Percentiles rank a stretch among this genome's conserved stretches.
These are phyloP conservation scores for Falco punctatus DNA, from an alignment of 2,113 vertebrate species.

Conservation along the genomic window DNA sequence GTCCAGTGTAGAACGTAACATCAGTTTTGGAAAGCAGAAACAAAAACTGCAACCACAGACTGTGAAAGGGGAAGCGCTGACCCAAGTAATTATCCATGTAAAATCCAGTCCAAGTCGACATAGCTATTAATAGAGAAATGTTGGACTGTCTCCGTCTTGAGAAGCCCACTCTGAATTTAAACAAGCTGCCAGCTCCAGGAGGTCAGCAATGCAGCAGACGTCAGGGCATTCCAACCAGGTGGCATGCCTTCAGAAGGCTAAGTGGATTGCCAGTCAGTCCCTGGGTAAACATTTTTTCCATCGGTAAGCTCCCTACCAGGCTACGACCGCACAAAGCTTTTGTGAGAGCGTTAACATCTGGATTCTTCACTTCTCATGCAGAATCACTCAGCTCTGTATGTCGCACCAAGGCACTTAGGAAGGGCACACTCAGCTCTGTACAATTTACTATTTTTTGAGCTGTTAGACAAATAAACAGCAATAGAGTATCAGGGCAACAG, in stretches of 20 bases:
- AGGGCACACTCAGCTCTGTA: neutral
- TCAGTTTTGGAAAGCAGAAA: neutral
- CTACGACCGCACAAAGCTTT: neutral
- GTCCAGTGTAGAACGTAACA: neutral
- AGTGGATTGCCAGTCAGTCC: neutral
- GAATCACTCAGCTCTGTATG: neutral
- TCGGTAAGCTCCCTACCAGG: neutral
- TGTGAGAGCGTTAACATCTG: neutral
- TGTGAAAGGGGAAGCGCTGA: neutral
- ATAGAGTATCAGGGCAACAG: neutral
- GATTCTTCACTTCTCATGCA: neutral
- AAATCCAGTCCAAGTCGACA: neutral
- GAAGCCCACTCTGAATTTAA: slow-evolving; percentile 8
- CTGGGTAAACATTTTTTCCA: neutral
- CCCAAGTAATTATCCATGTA: slow-evolving; percentile 6
- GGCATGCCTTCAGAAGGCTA: neutral
- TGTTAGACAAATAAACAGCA: neutral
- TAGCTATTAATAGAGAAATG: neutral
- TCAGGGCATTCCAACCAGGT: neutral
- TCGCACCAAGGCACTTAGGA: neutral
- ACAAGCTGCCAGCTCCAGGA: neutral
- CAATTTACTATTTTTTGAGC: neutral
- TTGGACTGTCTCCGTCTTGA: neutral
- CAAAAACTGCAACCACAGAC: neutral
- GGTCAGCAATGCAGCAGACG: neutral